A percentile compares a stretch with the other conserved stretches of the same genome.
These are phyloP conservation scores for Epiblema foenella DNA, from an alignment of 2,888 invertebrate species.

Conservation along the genomic window DNA sequence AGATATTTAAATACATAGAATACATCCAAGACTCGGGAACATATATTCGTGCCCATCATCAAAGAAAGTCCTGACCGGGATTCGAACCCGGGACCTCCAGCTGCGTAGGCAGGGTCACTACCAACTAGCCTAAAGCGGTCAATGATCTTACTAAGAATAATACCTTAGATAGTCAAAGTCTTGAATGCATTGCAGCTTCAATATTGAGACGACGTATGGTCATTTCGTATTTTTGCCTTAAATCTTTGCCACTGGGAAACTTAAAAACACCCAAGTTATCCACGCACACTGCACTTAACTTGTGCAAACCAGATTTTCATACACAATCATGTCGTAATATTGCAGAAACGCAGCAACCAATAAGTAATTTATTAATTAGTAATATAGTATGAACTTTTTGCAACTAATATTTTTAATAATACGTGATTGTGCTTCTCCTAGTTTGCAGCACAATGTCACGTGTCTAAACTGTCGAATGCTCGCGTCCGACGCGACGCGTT, in stretches of 20 bases:
- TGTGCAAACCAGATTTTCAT: background rate
- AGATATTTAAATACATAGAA: no score
- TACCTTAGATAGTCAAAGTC: background rate
- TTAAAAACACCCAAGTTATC: background rate
- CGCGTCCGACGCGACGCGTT: no score
- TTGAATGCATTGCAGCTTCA: background rate
- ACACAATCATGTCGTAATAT: background rate
- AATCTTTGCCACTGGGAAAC: background rate
- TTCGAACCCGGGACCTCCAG: no score
- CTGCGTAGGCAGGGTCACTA: no score
- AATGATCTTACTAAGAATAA: no score
- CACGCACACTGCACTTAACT: background rate
- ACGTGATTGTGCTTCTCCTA: no score
- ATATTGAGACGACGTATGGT: background rate
- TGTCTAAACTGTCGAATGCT: no score
- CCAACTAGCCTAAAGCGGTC: no score
- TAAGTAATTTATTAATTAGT: background rate
- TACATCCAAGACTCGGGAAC: no score
- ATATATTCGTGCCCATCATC: no score
- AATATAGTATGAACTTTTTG: background rate
- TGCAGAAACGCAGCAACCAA: background rate
- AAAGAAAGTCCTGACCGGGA: no score
- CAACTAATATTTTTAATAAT: background rate
- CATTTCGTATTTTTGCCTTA: background rate
- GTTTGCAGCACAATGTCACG: no score